Evolutionary conservation across 2,797 vertebrate genomes (phyloP), one percentile per base, ranked within the genome.

Genomic region (Okamejei kenojei): DNA sequence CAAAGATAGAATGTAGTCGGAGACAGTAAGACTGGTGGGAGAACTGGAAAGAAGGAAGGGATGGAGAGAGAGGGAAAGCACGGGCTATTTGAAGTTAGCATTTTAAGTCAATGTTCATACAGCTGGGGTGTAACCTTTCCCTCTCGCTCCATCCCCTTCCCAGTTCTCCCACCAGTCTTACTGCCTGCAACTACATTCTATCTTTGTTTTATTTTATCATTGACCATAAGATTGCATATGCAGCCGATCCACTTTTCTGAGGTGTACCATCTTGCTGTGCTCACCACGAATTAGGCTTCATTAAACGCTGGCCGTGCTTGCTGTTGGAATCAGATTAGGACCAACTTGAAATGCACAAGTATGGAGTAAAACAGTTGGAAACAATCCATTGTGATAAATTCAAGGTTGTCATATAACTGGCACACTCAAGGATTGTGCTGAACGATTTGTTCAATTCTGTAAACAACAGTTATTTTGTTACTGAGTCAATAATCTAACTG

Each of bases 391-490:
- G 5, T 65, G 58, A 86, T 86, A 63, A 86, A 63, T 65, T 63
- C 82, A 63, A 86, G 82, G 82, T 58, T 86, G 82, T 86, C 82
- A 86, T 29, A 86, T 86, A 86, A n/a, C 61, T 86, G 82, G 82
- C 58, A 63, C 82, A 32, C n/a, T 58, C 29, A 15, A 86, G 58
- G 29, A 63, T 86, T 63, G 13, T 38, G 65, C 88, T 90, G 65
- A 90, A 15, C 68, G 88, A 90, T 32, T 91, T 73, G 88, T 91
- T 71, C 63, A 68, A n/a, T 90, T 90, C 80, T 63, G 58, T 90
- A 82, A 82, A 58, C 45, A 82, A 23, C 19, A 4, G 8, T 82
- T 82, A 82, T 86, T 86, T 86, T 63, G 82, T 86, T 86, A 86
- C 82, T 65, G 82, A 86, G 58, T 29, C 58, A 32, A 86, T 86